Evolutionary conservation across 2,113 vertebrate genomes (phyloP), one percentile per base, ranked within the genome.

Genomic region (Leucoraja erinaceus): DNA sequence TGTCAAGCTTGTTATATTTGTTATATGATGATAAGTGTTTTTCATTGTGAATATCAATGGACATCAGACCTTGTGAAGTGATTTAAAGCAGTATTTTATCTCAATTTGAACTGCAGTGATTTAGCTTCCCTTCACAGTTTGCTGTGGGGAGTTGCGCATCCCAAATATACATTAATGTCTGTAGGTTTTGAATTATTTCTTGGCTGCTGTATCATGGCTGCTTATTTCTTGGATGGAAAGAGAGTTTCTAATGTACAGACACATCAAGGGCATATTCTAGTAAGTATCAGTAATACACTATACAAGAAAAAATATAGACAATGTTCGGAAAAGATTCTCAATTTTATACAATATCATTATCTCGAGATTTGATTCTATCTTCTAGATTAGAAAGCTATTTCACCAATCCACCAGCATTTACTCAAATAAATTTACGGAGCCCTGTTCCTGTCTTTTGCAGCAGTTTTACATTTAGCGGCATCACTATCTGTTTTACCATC

Each of bases 71-170:
- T 20, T 47, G 47, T 81, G 38, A 81, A 7, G 54, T 81, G 78
- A 81, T 81, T 54, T 81, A 56, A 56, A 81, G 79, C 54, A 54
- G 20, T 81, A 56, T 81, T 81, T 56, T 81, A 81, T 54, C 7
- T 81, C 79, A 54, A 56, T 81, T 81, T 81, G 47, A 81, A 81
- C 6, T 81, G 47, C 79, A 81, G 47, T 81, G 79, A 81, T 81
- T 81, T 81, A 81, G 79, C 1, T 54, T 81, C 54, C 33, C 33
- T 81, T 81, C 79, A 81, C 20, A 81, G 47, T 25, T 22, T 81
- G 47, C 54, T 81, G 6, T 25, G 79, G 38, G 47, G 47, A 56
- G 79, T 54, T 81, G 20, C 79, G 25, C 11, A 25, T 22, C 22
- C 47, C 47, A 81, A 81, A 81, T 54, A n/a, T 31, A 56, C 54